Conservation (phyloP, 2,113 vertebrate species). For the Megaceryle torquata region DNA sequence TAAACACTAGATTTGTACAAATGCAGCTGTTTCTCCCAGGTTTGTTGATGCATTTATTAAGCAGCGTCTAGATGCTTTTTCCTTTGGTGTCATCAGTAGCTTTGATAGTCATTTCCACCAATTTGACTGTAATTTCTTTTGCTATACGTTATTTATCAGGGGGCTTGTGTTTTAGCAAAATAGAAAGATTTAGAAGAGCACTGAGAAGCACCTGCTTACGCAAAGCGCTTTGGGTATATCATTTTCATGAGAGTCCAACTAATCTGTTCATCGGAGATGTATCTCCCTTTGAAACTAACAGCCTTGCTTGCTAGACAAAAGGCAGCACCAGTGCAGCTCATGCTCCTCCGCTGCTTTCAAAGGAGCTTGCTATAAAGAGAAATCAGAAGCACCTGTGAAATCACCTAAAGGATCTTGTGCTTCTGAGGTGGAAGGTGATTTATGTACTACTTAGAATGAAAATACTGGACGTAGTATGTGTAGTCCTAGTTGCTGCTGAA, state of each 20-base stretch:
- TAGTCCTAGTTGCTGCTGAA: neutral
- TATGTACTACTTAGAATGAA: neutral
- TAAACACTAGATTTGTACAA: neutral
- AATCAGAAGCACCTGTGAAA: neutral
- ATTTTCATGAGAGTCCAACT: neutral
- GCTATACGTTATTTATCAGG: neutral
- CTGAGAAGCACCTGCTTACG: neutral
- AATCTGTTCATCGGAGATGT: neutral
- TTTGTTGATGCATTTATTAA: neutral
- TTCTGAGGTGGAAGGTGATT: neutral
- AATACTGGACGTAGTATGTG: neutral
- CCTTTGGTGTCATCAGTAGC: neutral
- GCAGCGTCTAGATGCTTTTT: neutral
- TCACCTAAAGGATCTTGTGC: fast-evolving
- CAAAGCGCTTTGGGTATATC: neutral
- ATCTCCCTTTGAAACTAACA: neutral
- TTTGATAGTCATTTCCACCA: neutral
- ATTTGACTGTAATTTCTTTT: neutral
- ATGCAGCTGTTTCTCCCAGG: neutral
- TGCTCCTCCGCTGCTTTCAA: neutral
- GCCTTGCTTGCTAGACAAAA: neutral
- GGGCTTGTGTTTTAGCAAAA: neutral
- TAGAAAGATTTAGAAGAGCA: neutral
- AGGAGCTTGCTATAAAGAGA: neutral
- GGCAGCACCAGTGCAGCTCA: fast-evolving